These are phyloP conservation scores for Entomobrya multifasciata DNA, from an alignment of 2,888 invertebrate species.

Conservation along the genomic window DNA sequence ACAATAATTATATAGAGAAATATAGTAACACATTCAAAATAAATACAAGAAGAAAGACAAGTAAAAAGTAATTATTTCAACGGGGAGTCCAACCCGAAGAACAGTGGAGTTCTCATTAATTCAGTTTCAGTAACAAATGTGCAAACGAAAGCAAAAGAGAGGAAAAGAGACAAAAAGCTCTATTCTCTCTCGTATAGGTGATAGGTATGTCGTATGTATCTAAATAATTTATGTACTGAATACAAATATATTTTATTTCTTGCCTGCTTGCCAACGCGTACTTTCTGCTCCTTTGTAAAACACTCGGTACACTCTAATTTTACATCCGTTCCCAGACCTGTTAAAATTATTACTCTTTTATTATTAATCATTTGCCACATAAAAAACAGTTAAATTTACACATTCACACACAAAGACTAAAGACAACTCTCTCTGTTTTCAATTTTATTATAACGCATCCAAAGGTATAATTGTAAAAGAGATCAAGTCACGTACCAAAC, in stretches of 20 bases:
- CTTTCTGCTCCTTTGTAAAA: slow-evolving; percentile 69
- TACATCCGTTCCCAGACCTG: slow-evolving; percentile 73
- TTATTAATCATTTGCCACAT: slow-evolving; percentile 25
- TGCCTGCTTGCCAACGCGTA: slow-evolving; percentile 76
- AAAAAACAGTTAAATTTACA: no score
- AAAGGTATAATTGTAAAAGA: background rate
- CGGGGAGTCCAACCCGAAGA: background rate
- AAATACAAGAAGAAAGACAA: slow-evolving; percentile 14
- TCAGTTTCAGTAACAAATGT: slow-evolving; percentile 31
- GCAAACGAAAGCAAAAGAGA: slow-evolving; percentile 16
- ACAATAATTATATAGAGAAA: slow-evolving; percentile 19
- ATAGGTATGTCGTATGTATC: no score
- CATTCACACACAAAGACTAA: no score
- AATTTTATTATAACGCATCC: no score
- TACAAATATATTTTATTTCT: no score
- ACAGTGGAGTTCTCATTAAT: slow-evolving; percentile 5
- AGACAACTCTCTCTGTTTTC: background rate
- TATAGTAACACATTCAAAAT: slow-evolving; percentile 8
- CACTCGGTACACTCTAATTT: slow-evolving; percentile 68
- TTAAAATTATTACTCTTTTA: slow-evolving; percentile 29
- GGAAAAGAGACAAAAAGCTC: slow-evolving; percentile 12
- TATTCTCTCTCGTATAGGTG: background rate
- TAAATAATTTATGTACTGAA: slow-evolving; percentile 45
- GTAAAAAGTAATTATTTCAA: slow-evolving; percentile 26
- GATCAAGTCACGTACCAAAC: slow-evolving; percentile 75